These are phyloP conservation scores for Cryptophagus acutangulus DNA, from an alignment of 2,888 invertebrate genomes.

Conservation along the genomic window DNA sequence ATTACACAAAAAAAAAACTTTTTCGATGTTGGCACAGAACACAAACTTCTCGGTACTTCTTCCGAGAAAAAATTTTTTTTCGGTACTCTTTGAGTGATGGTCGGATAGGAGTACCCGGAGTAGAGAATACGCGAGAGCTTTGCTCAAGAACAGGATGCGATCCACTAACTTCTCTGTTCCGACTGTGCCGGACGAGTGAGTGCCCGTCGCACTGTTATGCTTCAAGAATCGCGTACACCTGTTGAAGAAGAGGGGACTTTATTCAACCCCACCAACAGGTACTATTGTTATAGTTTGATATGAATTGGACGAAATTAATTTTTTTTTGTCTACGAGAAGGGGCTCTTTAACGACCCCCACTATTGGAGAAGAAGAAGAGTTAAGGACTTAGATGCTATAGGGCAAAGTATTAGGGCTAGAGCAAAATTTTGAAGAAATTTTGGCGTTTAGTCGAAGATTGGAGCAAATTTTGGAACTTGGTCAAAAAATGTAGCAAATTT, in stretches of 20 bases:
- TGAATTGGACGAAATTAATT: conserved; percentile 28
- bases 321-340: conserved; percentile 17
- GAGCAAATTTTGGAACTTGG: too few relatives aligned
- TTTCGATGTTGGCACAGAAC: conserved; percentile 2
- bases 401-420: too few relatives aligned
- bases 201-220: conserved; percentile 48
- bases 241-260: conserved; percentile 43
- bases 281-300: conserved; percentile 40
- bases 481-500: too few relatives aligned
- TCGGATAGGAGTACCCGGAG: conserved; percentile 19
- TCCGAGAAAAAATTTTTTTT: too few relatives aligned
- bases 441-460: too few relatives aligned
- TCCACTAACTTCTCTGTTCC: conserved; percentile 41
- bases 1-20: background rate
- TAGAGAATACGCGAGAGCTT: conserved; percentile 32
- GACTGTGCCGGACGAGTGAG: conserved; percentile 51
- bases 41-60: conserved; percentile 19
- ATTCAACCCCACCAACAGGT: conserved; percentile 43
- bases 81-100: conserved; percentile 6
- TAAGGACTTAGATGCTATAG: too few relatives aligned
- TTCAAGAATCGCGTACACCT: conserved; percentile 50
- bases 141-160: conserved; percentile 30
- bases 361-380: too few relatives aligned
- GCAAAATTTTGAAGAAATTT: too few relatives aligned
- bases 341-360: conserved; percentile 27